Evolutionary conservation across 2,888 invertebrate genomes (phyloP), one percentile per base, ranked within the genome.

Genomic region (Rhagium mordax): DNA sequence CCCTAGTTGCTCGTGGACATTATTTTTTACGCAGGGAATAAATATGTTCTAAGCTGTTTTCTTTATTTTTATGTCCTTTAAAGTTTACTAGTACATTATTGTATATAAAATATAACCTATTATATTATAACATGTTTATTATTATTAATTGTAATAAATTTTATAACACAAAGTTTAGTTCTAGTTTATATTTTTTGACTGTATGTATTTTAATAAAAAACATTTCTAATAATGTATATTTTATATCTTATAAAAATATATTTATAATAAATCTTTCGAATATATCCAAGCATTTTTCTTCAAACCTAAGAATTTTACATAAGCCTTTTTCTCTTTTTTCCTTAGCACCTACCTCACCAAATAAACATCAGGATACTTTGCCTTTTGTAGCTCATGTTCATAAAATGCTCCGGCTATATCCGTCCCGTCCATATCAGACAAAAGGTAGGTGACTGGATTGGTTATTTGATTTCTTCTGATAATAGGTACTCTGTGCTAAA

Each of bases 391-490:
- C 53, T 70, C 33, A 13, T 70, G 13, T 33, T 16, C 20, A 53
- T 70, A 70, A 62, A 70, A 70, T 16, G 10, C 24, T 27, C 62
- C 62, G 15, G 27, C 6, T 27, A 70, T 70, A 8, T 62, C 53
- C 27, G 16, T 7, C 10, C 20, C 13, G n/a, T 53, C 13, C 10
- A 20, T 21, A 53, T 57, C 57, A 55, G 64, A n/a, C 2, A 70
- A 47, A 4, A 65, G 24, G 16, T 70, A 65, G 6, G 70, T 70
- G n/a, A 55, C 55, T 8, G 70, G 70, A 57, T 70, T 64, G 10
- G 70, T 70, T n/a, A 55, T 4, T 41, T 65, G 29, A 16, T 27
- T 24, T 24, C 53, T 21, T 51, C 49, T 62, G 13, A 62, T 62
- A 41, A 4, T 20, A 41, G 41, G 16, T 7, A 20, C 16, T 16